Evolutionary conservation across 1,140 invertebrate genomes (phyloP).

Genomic region (Drosophila nasuta): DNA sequence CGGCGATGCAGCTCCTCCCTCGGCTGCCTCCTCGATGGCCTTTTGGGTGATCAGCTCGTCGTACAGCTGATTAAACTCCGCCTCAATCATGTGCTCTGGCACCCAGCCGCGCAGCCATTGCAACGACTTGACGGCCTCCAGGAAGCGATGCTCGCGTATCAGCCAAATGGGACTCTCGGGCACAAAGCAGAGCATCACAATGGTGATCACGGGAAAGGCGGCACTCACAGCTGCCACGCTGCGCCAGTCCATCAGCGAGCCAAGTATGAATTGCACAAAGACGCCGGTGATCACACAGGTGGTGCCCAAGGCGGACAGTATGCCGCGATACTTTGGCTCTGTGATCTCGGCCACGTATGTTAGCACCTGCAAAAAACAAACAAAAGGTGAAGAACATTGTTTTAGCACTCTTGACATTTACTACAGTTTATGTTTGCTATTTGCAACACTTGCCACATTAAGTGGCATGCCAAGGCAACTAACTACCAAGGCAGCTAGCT

Average conservation of each 20-base stretch:
- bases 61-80: slow-evolving; percentile 86
- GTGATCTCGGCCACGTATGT: slow-evolving; percentile 93
- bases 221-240: slow-evolving; percentile 89
- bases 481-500: too few species aligned
- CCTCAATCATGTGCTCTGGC: slow-evolving; percentile 85
- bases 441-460: neutral
- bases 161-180: slow-evolving; percentile 93
- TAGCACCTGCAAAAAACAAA: slow-evolving; percentile 86
- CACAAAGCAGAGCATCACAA: slow-evolving; percentile 88
- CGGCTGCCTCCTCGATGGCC: slow-evolving; percentile 61
- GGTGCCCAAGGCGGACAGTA: slow-evolving; percentile 90
- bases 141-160: slow-evolving; percentile 86
- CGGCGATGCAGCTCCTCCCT: slow-evolving; percentile 34
- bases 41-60: slow-evolving; percentile 83
- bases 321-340: slow-evolving; percentile 90
- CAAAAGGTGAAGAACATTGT: slow-evolving; percentile 28
- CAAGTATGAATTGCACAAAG: slow-evolving; percentile 89
- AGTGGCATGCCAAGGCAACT: slow-evolving; percentile 25
- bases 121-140: slow-evolving; percentile 87
- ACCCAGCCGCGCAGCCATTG: slow-evolving; percentile 90
- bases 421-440: neutral
- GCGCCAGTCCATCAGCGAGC: slow-evolving; percentile 89
- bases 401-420: slow-evolving; percentile 2
- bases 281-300: slow-evolving; percentile 90
- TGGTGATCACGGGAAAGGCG: slow-evolving; percentile 88